Conservation (phyloP, 2,797 vertebrate genomes). For the Etheostoma nigrum region DNA sequence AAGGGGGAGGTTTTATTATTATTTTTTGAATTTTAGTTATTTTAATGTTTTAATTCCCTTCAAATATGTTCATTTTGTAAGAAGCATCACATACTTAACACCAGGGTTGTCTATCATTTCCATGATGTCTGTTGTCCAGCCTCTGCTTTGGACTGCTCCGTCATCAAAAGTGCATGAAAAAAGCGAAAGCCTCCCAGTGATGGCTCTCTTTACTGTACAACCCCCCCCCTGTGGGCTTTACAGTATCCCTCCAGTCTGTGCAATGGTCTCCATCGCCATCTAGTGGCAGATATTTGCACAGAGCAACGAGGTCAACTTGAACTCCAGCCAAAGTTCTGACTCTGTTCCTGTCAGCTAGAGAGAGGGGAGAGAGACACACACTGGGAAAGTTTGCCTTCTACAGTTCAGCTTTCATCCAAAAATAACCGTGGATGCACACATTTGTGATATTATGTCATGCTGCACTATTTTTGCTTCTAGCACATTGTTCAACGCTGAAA, state of each 20-base stretch:
- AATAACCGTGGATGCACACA: constrained; percentile 65
- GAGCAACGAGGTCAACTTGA: constrained; percentile 86
- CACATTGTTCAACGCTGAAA: background rate
- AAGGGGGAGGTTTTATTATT: background rate
- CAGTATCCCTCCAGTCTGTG: constrained; percentile 58
- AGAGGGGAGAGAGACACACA: constrained; percentile 53
- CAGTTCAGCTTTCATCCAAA: constrained; percentile 69
- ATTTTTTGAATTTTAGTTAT: background rate
- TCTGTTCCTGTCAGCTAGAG: constrained; percentile 77
- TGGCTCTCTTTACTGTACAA: constrained; percentile 66
- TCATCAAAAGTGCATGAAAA: constrained; percentile 51
- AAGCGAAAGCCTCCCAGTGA: constrained; percentile 35
- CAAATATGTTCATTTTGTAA: background rate
- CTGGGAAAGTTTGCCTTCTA: constrained; percentile 76
- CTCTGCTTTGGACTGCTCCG: constrained; percentile 9
- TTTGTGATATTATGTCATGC: constrained; percentile 53
- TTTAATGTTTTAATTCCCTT: background rate
- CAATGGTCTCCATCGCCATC: constrained; percentile 85
- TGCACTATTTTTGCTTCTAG: background rate
- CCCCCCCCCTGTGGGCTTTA: constrained; percentile 54
- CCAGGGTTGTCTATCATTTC: background rate
- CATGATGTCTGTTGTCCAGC: background rate
- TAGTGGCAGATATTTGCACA: constrained; percentile 87
- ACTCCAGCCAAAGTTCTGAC: constrained; percentile 82
- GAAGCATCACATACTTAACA: background rate